Evolutionary conservation across 2,113 vertebrate species (phyloP).

Genomic region (Lycaon pictus): DNA sequence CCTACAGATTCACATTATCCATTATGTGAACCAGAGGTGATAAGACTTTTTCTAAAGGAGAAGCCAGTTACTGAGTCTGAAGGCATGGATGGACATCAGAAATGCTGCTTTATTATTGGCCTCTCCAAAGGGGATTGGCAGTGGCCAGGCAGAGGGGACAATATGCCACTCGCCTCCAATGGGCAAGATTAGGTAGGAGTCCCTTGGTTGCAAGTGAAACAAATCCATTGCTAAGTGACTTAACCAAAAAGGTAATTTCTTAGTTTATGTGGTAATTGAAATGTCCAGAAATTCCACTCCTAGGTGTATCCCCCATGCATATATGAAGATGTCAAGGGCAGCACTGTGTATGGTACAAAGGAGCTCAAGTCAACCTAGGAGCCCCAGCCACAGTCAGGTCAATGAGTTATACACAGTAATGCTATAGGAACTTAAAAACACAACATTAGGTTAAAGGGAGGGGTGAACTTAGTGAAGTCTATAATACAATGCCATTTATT

Average conservation of each 20-base stretch:
- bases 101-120: background rate
- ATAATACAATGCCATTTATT: background rate
- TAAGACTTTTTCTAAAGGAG: constrained; percentile 37
- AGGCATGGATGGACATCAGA: background rate
- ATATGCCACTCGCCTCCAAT: background rate
- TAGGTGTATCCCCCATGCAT: background rate
- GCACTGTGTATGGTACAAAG: background rate
- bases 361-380: background rate
- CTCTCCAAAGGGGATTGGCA: background rate
- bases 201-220: background rate
- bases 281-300: background rate
- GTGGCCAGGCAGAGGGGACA: background rate
- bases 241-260: background rate
- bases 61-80: background rate
- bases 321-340: background rate
- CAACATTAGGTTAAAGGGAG: background rate
- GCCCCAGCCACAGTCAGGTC: background rate
- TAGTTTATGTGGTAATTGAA: constrained; percentile 24
- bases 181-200: background rate
- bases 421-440: constrained; percentile 15
- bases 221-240: background rate
- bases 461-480: background rate
- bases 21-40: background rate
- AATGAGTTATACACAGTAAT: background rate
- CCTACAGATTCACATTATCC: constrained; percentile 11